Evolutionary conservation across 2,113 vertebrate genomes (phyloP).

Genomic region (Mesoclemmys tuberculata): DNA sequence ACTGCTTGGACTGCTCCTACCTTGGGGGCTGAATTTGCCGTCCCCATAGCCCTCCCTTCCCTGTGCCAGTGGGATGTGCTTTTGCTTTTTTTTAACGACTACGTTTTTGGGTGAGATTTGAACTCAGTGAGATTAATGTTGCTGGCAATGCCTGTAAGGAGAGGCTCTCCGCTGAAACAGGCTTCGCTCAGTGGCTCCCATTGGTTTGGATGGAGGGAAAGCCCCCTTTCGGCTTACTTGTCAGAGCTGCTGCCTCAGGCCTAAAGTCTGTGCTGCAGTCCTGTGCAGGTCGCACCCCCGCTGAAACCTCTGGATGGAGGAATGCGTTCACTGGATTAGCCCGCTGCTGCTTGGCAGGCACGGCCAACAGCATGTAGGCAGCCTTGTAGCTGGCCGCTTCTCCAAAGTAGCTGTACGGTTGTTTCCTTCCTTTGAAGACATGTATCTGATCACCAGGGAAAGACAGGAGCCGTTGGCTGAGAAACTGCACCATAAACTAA

Average conservation of each 20-base stretch:
- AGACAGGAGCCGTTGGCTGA: neutral
- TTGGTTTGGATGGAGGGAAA: neutral
- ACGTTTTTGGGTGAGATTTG: neutral
- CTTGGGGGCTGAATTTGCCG: neutral
- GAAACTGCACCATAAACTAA: neutral
- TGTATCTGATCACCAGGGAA: neutral
- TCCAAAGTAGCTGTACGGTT: neutral
- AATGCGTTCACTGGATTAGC: neutral
- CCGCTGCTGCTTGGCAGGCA: neutral
- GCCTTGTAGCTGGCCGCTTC: neutral
- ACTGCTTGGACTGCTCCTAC: fast-evolving
- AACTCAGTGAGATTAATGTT: neutral
- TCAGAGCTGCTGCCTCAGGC: neutral
- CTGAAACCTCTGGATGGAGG: neutral
- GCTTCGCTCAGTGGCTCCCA: neutral
- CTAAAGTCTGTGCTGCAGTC: neutral
- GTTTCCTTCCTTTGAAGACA: neutral
- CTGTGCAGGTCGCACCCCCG: no score
- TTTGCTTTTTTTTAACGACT: neutral
- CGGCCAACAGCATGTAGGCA: no score
- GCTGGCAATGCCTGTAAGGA: neutral
- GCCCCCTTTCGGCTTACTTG: neutral
- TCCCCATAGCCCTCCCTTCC: neutral
- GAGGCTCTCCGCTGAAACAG: neutral
- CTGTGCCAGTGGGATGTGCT: no score